Base-by-base conservation (phyloP, 2,797 vertebrate genomes). In the Cryptoprocta ferox region DNA sequence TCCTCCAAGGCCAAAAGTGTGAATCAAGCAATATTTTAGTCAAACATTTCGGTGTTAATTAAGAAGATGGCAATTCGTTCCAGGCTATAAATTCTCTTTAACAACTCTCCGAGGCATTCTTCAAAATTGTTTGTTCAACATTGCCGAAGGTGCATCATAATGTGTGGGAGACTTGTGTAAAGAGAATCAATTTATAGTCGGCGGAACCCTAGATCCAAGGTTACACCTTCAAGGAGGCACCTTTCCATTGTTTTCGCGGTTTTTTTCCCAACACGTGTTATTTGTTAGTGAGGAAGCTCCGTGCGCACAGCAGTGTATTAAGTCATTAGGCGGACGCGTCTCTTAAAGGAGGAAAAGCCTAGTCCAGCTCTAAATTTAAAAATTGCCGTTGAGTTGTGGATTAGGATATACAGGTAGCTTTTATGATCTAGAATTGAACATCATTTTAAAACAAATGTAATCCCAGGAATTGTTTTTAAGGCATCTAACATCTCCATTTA, bases 11-110 rank as follows among this genome's bases (percentile, higher is more conserved):
- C 97, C 95, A 94, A 95, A 98, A 96, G 96, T 96, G 96, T 97
- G 93, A 97, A 97, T 97, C 97, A 98, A 98, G 83, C 94, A 87
- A 53, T 97, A 97, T 97, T 98, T 98, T 97, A 95, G 97, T 84
- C 96, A 95, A 97, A 97, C 83, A 97, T 95, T 96, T 98, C 85
- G 86, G 90, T 97, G 97, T 96, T 90, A 89, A 93, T 98, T 98
- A 97, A 96, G 89, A 97, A 89, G 80, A 97, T 75, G 86, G 94
- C 94, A 96, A 85, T 97, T 97, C 11, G 83, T 97, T 97, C 96
- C 96, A 95, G 96, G 83, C 87, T 97, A 97, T 98, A 98, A 98
- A 97, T 96, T 96, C 93, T 94, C 96, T 88, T 93, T 95, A 96
- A 97, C 95, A 96, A 81, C 96, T 93, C 95, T 94, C 97, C 91